These are phyloP conservation scores for Andrena minutula DNA, from an alignment of 2,888 invertebrate species.

Conservation along the genomic window DNA sequence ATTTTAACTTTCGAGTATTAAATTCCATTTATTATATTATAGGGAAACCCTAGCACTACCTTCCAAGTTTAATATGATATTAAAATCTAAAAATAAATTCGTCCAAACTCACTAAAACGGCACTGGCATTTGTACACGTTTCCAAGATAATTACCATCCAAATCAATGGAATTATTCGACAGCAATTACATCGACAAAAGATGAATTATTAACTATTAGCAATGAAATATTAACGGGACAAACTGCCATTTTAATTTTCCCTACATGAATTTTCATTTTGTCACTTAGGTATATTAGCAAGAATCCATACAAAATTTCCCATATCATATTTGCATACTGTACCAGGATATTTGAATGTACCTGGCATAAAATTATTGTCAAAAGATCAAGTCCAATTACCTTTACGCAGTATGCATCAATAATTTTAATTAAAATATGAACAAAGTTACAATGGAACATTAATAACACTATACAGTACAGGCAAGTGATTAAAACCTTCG, in stretches of 20 bases:
- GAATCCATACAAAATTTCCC: neutral
- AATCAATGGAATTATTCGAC: neutral
- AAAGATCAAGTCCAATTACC: slow-evolving; percentile 12
- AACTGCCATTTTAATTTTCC: neutral
- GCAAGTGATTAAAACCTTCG: neutral
- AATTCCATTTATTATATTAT: too few relatives aligned
- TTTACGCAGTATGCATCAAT: neutral
- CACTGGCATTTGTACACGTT: neutral
- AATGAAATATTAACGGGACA: neutral
- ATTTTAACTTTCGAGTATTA: too few relatives aligned
- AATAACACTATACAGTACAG: neutral
- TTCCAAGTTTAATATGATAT: too few relatives aligned
- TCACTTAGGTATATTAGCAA: neutral
- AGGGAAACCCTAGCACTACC: too few relatives aligned
- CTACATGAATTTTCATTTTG: neutral
- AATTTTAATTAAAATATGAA: slow-evolving; percentile 26
- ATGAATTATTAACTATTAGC: neutral
- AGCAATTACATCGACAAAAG: neutral
- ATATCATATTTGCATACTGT: neutral
- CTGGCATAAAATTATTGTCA: slow-evolving; percentile 3
- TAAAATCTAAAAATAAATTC: neutral
- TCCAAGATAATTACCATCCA: neutral
- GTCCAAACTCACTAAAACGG: neutral
- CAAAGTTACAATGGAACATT: neutral
- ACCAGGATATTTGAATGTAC: neutral